These are phyloP conservation scores for Chlorops oryzae DNA, from an alignment of 1,140 invertebrate species.

Conservation along the genomic window DNA sequence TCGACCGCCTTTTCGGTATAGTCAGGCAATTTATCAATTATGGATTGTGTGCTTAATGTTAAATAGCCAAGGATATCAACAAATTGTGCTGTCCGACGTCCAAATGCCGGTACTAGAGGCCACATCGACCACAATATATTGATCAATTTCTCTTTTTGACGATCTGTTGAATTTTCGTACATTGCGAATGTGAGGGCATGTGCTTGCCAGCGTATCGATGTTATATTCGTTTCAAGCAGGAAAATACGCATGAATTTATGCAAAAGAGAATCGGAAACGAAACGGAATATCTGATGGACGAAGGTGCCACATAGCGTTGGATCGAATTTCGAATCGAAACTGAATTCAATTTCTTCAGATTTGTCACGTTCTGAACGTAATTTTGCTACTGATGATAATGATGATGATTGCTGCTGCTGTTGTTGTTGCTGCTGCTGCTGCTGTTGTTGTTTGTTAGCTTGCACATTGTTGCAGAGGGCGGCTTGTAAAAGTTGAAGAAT, in stretches of 20 bases:
- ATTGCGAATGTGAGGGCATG: conserved; percentile 81
- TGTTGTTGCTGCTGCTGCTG: conserved; percentile 12
- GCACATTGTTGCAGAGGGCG: conserved; percentile 64
- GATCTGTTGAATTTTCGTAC: conserved; percentile 73
- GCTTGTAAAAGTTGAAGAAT: conserved; percentile 84
- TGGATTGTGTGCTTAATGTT: conserved; percentile 65
- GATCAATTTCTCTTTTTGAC: conserved; percentile 72
- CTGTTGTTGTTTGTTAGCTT: conserved; percentile 28
- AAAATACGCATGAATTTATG: conserved; percentile 84
- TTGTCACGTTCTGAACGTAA: conserved; percentile 58
- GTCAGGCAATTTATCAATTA: conserved; percentile 55
- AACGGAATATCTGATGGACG: conserved; percentile 66
- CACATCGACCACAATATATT: conserved; percentile 86
- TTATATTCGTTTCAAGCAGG: conserved; percentile 88
- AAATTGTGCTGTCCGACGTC: conserved; percentile 90
- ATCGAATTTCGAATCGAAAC: conserved; percentile 60
- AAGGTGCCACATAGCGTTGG: conserved; percentile 63
- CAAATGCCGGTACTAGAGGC: conserved; percentile 84
- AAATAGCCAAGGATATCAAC: conserved; percentile 93
- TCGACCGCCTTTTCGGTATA: conserved; percentile 82
- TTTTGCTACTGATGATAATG: conserved; percentile 32
- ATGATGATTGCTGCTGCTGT: conserved; percentile 16
- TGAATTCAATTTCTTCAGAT: conserved; percentile 59
- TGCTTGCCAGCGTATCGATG: conserved; percentile 89
- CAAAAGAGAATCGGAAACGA: conserved; percentile 61